Conservation (phyloP, 2,888 invertebrate genomes). For the Argyra leucocephala region DNA sequence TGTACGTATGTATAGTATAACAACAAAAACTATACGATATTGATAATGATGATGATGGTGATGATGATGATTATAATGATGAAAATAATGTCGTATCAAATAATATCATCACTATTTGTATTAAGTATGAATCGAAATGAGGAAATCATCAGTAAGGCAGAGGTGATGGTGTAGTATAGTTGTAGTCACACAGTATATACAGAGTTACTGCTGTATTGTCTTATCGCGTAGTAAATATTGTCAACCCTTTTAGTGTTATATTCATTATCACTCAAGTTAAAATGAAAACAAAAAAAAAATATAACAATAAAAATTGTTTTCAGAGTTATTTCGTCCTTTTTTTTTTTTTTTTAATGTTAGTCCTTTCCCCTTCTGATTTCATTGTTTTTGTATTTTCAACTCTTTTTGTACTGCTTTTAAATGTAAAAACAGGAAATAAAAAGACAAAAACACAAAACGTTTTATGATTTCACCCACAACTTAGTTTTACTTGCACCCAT, state of each 20-base stretch:
- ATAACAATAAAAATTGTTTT: not conserved
- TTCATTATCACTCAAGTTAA: slow-evolving; percentile 17
- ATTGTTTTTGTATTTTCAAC: not conserved
- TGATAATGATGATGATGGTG: too few relatives aligned
- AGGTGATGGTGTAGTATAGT: too few relatives aligned
- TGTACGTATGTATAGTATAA: too few relatives aligned
- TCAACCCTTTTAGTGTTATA: slow-evolving; percentile 23
- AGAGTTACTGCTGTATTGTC: not conserved
- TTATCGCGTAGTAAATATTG: slow-evolving; percentile 7
- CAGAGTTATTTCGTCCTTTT: not conserved
- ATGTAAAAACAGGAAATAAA: slow-evolving; percentile 3
- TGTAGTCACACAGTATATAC: too few relatives aligned
- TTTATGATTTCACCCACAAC: not conserved
- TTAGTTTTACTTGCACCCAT: too few relatives aligned
- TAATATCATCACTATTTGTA: not conserved
- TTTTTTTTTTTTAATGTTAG: not conserved
- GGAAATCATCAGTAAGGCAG: too few relatives aligned
- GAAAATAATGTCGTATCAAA: not conserved
- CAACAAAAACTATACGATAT: too few relatives aligned
- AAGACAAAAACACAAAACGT: not conserved
- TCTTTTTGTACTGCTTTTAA: not conserved
- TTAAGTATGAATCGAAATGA: too few relatives aligned
- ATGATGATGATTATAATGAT: not conserved
- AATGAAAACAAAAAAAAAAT: not conserved
- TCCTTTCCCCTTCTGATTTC: not conserved